A percentile compares a stretch with the other conserved stretches of the same genome.
Conservation (phyloP, 2,888 invertebrate genomes). For the Orthosia cruda region DNA sequence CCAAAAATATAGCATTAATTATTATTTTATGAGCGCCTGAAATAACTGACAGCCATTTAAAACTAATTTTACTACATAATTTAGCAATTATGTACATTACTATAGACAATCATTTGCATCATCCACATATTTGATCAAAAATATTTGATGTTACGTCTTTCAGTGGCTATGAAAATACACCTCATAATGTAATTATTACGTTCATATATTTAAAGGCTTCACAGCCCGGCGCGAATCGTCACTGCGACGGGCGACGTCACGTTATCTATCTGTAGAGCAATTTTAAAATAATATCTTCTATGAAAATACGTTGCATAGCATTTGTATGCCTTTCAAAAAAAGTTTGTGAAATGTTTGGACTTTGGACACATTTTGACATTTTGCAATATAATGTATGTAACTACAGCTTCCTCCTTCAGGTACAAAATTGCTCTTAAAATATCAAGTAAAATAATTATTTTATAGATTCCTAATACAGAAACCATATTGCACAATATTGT, state of each 20-base stretch:
- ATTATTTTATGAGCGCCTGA: conserved; percentile 44
- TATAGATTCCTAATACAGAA: conserved; percentile 4
- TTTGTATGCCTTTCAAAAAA: neutral
- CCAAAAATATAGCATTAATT: conserved; percentile 24
- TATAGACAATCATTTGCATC: conserved; percentile 16
- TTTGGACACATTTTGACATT: neutral
- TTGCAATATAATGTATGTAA: neutral
- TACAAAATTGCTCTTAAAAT: neutral
- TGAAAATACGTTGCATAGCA: too few species aligned
- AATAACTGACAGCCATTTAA: conserved; percentile 34
- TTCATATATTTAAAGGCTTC: neutral
- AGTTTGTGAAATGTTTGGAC: neutral
- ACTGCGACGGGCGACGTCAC: neutral
- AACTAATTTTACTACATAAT: conserved; percentile 31
- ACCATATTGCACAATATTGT: conserved; percentile 31
- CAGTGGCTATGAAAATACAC: neutral
- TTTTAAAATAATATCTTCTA: too few species aligned
- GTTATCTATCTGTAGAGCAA: neutral
- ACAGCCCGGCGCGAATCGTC: neutral
- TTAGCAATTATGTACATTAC: conserved; percentile 12
- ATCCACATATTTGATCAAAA: conserved; percentile 28
- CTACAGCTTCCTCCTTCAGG: neutral
- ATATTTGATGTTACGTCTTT: conserved; percentile 18
- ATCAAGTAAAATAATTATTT: neutral
- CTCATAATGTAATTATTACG: too few species aligned